phyloP scores from a whole-genome alignment of 2,888 invertebrate species.

The Netelia virgata region DNA sequence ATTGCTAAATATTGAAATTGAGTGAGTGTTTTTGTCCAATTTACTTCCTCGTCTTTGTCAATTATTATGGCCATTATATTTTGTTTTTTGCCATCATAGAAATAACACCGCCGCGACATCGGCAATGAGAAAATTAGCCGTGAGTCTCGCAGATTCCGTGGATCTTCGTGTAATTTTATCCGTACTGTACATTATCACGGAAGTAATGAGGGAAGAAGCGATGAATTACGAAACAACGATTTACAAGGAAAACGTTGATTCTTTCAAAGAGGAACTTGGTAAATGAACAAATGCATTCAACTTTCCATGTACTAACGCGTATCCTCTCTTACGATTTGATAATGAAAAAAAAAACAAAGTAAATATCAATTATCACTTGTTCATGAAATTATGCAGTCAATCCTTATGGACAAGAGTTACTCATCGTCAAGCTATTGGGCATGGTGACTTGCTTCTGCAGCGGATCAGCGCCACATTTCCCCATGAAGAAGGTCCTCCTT shows the following conservation, averaged over 20 bases:
- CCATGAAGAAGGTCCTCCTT: slow-evolving; percentile 98
- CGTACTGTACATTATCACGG: slow-evolving; percentile 97
- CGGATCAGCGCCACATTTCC: slow-evolving; percentile 98
- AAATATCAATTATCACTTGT: slow-evolving; percentile 31
- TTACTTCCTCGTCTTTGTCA: neutral
- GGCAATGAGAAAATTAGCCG: slow-evolving; percentile 91
- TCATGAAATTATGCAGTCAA: slow-evolving; percentile 82
- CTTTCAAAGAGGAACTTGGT: slow-evolving; percentile 88
- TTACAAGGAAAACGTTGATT: slow-evolving; percentile 86
- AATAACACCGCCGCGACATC: slow-evolving; percentile 90
- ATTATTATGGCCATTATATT: neutral
- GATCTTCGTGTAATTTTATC: slow-evolving; percentile 97
- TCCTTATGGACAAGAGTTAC: slow-evolving; percentile 91
- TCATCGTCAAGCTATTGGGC: slow-evolving; percentile 95
- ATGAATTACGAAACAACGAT: slow-evolving; percentile 83
- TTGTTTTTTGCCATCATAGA: slow-evolving; percentile 80
- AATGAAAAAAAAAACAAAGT: slow-evolving; percentile 15
- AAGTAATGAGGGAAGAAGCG: slow-evolving; percentile 93
- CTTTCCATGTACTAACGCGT: neutral
- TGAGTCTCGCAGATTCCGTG: slow-evolving; percentile 95
- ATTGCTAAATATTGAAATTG: slow-evolving; percentile 97
- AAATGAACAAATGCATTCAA: slow-evolving; percentile 78
- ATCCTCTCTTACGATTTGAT: neutral
- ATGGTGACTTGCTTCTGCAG: slow-evolving; percentile 99
- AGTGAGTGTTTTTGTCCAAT: slow-evolving; percentile 86